These are phyloP conservation scores for Molossus molossus DNA, from an alignment of 2,797 vertebrate species.

Conservation along the genomic window DNA sequence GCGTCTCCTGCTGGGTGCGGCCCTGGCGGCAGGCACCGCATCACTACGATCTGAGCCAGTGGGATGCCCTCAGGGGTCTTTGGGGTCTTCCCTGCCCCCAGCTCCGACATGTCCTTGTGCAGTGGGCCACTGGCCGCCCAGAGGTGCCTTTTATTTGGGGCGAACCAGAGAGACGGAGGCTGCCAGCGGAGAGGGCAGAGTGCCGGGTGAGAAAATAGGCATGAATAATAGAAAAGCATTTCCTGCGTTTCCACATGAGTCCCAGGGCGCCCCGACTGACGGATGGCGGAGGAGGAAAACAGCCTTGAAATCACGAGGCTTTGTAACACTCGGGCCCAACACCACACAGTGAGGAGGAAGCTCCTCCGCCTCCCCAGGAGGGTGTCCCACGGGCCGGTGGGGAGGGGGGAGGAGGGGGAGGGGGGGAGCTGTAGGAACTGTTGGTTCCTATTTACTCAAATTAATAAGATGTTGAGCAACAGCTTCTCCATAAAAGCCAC, in stretches of 20 bases:
- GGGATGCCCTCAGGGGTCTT: background rate
- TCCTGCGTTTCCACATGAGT: background rate
- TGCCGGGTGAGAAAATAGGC: background rate
- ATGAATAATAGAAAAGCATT: slow-evolving; percentile 61
- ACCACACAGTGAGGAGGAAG: background rate
- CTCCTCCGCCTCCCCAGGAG: background rate
- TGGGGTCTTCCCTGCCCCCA: background rate
- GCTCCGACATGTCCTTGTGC: background rate
- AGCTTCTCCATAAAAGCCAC: slow-evolving; percentile 79
- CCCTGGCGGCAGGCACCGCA: background rate
- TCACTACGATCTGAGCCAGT: background rate
- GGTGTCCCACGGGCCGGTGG: background rate
- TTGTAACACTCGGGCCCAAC: background rate
- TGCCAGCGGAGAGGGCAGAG: background rate
- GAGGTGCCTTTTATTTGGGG: background rate
- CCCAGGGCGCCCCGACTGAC: background rate
- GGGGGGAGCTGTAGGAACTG: background rate
- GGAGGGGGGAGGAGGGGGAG: background rate
- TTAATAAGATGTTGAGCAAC: slow-evolving; percentile 81
- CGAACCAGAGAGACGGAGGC: background rate
- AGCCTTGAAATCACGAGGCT: slow-evolving; percentile 37
- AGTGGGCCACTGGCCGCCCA: background rate
- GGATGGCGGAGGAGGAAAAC: background rate
- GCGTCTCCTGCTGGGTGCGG: background rate
- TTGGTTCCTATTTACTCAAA: slow-evolving; percentile 85